Base-by-base conservation (phyloP, 2,113 vertebrate species). In the Acrocephalus kingi region DNA sequence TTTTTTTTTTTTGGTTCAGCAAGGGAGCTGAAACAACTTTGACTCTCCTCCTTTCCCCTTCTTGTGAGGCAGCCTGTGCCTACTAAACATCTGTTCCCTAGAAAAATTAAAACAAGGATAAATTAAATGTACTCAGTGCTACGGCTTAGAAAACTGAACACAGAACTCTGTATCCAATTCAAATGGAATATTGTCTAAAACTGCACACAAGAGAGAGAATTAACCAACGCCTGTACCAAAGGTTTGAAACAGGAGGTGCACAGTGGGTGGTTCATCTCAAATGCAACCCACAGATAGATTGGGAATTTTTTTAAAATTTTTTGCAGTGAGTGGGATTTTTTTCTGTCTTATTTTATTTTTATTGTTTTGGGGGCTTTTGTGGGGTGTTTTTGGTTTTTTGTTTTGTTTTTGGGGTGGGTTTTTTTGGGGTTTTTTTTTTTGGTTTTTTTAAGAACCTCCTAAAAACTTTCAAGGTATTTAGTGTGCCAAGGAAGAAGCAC, bases 11-110 rank as follows among this genome's bases (percentile, higher is more conserved):
- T 96, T 4, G 2, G 59, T 95, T 96, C 91, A 97, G 96, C 77
- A 96, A 95, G 89, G 84, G 84, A 95, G 77, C 39, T 11, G 39
- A 79, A 87, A 51, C 8, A 91, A 90, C 84, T 95, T 83, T 80
- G 71, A 45, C 28, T 73, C 39, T 67, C 69, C 59, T 79, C 49
- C 14, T 92, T 87, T 48, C 37, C 45, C 39, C 74, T 94, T 24
- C 81, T 74, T 46, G 28, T 87, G 62, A 91, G 46, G 88, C 48
- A 77, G 54, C 23, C 46, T 59, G 46, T 91, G 82, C n/a, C 91
- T 91, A 63, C 72, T 74, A 73, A 89, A 90, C 71, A 91, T 45
- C 68, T 95, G 72, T 58, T 92, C 79, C 68, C 89, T 35, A 75
- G 48, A 15, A 71, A 67, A 84, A 75, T 64, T 52, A 92, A 90